Percentiles rank a stretch among this genome's conserved stretches.
phyloP scores from a whole-genome alignment of 2,797 vertebrate species.

The Pangasius sanitwongsei region DNA sequence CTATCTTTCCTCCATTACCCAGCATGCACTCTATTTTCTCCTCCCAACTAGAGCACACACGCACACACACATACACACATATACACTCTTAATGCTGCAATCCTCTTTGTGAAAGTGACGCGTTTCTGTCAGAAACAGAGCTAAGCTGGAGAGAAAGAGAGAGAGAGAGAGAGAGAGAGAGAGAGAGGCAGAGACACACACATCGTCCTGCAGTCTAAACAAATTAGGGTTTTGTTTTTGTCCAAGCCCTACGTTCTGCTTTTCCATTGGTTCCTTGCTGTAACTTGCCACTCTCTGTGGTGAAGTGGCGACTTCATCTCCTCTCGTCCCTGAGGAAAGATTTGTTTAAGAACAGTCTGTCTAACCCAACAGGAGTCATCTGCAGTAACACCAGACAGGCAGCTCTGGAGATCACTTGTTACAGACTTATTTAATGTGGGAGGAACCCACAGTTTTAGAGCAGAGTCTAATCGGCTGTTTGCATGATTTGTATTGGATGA shows the following conservation, averaged over 20 bases:
- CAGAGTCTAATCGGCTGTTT: background rate
- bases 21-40: constrained; percentile 56
- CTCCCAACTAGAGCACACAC: constrained; percentile 60
- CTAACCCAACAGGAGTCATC: constrained; percentile 26
- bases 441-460: constrained; percentile 5
- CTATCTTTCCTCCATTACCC: constrained; percentile 59
- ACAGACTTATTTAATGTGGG: background rate
- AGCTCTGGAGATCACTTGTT: constrained; percentile 4
- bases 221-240: constrained; percentile 37
- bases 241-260: constrained; percentile 23
- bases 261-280: constrained; percentile 25
- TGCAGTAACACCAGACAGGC: background rate
- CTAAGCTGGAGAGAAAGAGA: constrained; percentile 74
- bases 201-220: constrained; percentile 30
- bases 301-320: constrained; percentile 20
- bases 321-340: constrained; percentile 32
- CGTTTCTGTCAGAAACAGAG: constrained; percentile 82
- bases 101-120: constrained; percentile 87
- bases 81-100: constrained; percentile 80
- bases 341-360: constrained; percentile 26
- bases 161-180: constrained; percentile 59
- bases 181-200: constrained; percentile 45
- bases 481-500: constrained; percentile 33
- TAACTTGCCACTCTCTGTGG: constrained; percentile 17
- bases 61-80: constrained; percentile 46